phyloP scores from a whole-genome alignment of 35 echinoderm and acorn worm genomes.

The Nesometra sesokonis region DNA sequence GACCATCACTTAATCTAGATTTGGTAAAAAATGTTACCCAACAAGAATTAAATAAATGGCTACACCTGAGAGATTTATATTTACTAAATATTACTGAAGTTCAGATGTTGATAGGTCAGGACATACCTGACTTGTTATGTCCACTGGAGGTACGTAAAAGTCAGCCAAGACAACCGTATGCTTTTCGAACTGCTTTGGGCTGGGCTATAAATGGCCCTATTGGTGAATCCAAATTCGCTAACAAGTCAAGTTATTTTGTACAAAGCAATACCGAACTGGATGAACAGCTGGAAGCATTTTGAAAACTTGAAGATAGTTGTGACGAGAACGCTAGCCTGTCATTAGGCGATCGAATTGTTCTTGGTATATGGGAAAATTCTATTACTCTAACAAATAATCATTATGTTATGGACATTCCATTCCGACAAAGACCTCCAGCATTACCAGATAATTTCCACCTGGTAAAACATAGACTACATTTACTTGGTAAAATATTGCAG shows the following conservation, averaged over 20 bases:
- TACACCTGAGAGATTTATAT: constrained; percentile 38
- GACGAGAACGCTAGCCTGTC: neutral
- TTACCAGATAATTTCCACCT: constrained; percentile 18
- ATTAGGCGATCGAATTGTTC: constrained; percentile 16
- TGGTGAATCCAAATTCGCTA: neutral
- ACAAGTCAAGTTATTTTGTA: neutral
- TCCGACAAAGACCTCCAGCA: neutral
- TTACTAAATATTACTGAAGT: constrained; percentile 22
- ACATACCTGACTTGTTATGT: constrained; percentile 31
- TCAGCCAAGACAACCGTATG: constrained; percentile 16
- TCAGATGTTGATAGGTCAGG: constrained; percentile 55
- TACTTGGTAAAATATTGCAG: constrained; percentile 27
- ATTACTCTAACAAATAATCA: constrained; percentile 1
- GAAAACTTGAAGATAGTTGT: constrained; percentile 4
- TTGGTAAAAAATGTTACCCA: constrained; percentile 10
- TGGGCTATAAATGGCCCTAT: constrained; percentile 32
- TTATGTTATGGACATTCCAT: constrained; percentile 38
- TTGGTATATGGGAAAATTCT: constrained; percentile 27
- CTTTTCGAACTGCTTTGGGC: constrained; percentile 13
- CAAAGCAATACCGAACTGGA: neutral
- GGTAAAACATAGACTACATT: constrained; percentile 27
- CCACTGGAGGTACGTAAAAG: constrained; percentile 27
- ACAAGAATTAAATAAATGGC: constrained; percentile 31
- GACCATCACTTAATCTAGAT: neutral
- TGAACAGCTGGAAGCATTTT: neutral